Conservation (phyloP, 2,797 vertebrate genomes). For the Ctenopoma kingsleyae region DNA sequence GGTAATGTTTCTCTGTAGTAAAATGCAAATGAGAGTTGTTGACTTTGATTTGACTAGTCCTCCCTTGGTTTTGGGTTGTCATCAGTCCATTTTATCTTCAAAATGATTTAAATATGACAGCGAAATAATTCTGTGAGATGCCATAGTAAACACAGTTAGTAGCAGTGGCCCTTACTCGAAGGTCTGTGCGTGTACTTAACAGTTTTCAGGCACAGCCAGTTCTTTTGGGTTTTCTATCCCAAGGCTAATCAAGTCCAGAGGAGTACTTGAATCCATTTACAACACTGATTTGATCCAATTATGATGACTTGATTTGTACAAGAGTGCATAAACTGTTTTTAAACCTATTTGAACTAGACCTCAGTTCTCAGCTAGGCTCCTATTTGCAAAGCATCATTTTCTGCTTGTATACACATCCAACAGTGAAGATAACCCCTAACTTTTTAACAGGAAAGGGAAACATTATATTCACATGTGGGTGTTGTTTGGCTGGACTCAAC, state of each 20-base stretch:
- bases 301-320: constrained; percentile 38
- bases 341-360: constrained; percentile 14
- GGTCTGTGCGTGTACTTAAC: constrained; percentile 11
- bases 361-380: constrained; percentile 24
- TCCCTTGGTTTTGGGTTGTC: constrained; percentile 10
- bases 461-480: constrained; percentile 27
- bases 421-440: constrained; percentile 38
- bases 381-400: constrained; percentile 21
- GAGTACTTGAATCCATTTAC: constrained; percentile 35
- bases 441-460: constrained; percentile 34
- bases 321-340: constrained; percentile 30
- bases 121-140: constrained; percentile 1
- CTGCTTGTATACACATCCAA: constrained; percentile 12
- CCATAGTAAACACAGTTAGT: constrained; percentile 15
- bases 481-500: constrained; percentile 22
- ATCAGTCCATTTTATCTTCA: neutral
- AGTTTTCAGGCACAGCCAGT: constrained; percentile 35
- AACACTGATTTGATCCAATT: constrained; percentile 52
- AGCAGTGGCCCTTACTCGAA: constrained; percentile 29
- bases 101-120: neutral
- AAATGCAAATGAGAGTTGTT: neutral
- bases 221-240: constrained; percentile 39
- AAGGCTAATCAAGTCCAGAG: constrained; percentile 46
- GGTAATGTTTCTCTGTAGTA: neutral
- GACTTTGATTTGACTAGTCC: neutral